Conservation (phyloP, 2,113 vertebrate species). For the Lophius piscatorius region DNA sequence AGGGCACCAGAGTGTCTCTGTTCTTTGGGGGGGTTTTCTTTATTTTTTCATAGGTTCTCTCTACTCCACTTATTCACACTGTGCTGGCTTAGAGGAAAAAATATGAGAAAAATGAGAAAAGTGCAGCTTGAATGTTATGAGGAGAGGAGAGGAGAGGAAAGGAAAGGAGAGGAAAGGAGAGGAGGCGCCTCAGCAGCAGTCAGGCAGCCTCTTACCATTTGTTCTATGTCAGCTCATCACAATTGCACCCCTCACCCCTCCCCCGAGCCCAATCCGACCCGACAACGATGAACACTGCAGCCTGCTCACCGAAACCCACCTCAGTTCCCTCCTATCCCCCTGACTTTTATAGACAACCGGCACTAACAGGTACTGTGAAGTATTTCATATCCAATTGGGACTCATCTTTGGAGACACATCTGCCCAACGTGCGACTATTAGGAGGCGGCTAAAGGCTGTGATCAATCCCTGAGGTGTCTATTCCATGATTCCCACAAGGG, state of each 20-base stretch:
- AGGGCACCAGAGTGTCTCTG: background rate
- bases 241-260: slow-evolving; percentile 14
- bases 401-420: slow-evolving; percentile 57
- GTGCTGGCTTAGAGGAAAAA: background rate
- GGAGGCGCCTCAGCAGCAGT: slow-evolving; percentile 27
- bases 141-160: slow-evolving; percentile 19
- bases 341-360: slow-evolving; percentile 56
- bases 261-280: slow-evolving; percentile 48
- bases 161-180: slow-evolving; percentile 19
- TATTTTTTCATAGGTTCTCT: background rate
- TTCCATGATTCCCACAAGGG: slow-evolving; percentile 66
- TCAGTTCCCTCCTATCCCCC: slow-evolving; percentile 19
- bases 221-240: slow-evolving; percentile 40
- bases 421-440: slow-evolving; percentile 63
- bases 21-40: background rate
- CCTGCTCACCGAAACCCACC: slow-evolving; percentile 33
- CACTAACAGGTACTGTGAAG: slow-evolving; percentile 46
- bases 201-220: slow-evolving; percentile 37
- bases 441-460: slow-evolving; percentile 57
- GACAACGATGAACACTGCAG: slow-evolving; percentile 29
- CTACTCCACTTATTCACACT: background rate
- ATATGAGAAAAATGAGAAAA: slow-evolving; percentile 7
- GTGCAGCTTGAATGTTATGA: slow-evolving; percentile 15
- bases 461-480: slow-evolving; percentile 66
- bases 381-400: slow-evolving; percentile 64